phyloP scores from a whole-genome alignment of 2,888 invertebrate genomes.

The Eutolmus rufibarbis region DNA sequence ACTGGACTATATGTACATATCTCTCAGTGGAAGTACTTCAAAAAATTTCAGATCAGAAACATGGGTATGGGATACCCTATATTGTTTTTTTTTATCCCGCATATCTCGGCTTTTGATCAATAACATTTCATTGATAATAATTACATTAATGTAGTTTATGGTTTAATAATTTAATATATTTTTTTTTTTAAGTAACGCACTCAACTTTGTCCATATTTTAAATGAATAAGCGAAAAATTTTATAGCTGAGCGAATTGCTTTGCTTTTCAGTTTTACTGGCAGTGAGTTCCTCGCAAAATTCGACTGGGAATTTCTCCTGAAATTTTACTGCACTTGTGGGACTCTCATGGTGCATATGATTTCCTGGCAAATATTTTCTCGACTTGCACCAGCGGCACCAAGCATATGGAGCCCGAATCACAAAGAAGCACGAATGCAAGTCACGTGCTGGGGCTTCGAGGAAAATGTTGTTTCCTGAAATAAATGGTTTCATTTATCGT shows the following conservation, averaged over 20 bases:
- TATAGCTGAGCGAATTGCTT: background rate
- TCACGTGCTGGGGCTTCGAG: background rate
- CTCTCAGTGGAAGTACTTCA: no score
- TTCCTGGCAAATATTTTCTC: background rate
- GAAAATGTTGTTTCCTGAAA: background rate
- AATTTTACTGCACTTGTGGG: background rate
- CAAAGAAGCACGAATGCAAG: background rate
- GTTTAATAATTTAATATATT: background rate
- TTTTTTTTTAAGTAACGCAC: no score
- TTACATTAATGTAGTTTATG: no score
- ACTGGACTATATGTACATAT: no score
- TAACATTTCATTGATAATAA: no score
- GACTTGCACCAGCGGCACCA: background rate
- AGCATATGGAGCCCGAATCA: background rate
- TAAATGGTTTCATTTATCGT: background rate
- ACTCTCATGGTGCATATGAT: background rate
- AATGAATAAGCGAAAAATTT: background rate
- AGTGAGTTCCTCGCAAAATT: background rate
- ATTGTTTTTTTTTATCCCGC: no score
- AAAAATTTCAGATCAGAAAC: no score
- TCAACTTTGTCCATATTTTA: background rate
- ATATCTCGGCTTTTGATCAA: no score
- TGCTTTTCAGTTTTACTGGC: background rate
- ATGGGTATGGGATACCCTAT: no score
- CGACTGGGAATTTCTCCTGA: background rate